These are phyloP conservation scores for Argya squamiceps DNA, from an alignment of 2,797 vertebrate species.

Conservation along the genomic window DNA sequence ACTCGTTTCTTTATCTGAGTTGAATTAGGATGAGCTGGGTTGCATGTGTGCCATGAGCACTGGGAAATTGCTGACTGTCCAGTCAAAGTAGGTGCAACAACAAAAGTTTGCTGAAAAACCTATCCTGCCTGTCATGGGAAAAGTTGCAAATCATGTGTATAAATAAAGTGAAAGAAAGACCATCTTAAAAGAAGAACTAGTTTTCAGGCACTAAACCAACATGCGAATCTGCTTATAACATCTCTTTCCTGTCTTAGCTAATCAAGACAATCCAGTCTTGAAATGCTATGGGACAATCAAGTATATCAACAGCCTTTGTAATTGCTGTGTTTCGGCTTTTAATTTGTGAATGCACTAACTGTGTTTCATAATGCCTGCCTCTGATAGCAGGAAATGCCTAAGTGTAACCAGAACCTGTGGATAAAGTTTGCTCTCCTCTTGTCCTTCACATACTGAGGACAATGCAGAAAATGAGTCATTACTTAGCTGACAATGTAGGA, in stretches of 20 bases:
- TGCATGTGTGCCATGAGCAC: not conserved
- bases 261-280: not conserved
- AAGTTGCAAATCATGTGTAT: not conserved
- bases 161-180: not conserved
- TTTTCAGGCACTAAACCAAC: not conserved
- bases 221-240: not conserved
- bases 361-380: not conserved
- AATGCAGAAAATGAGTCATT: constrained; percentile 67
- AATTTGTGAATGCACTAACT: constrained; percentile 15
- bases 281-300: not conserved
- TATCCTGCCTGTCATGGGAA: not conserved
- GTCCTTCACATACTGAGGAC: constrained; percentile 40
- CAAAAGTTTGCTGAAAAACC: not conserved
- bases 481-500: constrained; percentile 60
- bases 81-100: not conserved
- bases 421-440: constrained; percentile 64
- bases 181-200: not conserved
- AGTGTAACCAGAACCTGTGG: constrained; percentile 61
- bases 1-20: not conserved
- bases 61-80: not conserved
- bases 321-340: constrained; percentile 32
- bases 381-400: constrained; percentile 15
- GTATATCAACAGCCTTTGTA: not conserved
- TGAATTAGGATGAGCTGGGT: not conserved
- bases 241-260: not conserved